phyloP scores from a whole-genome alignment of 2,888 invertebrate species.

The Thera obeliscata region DNA sequence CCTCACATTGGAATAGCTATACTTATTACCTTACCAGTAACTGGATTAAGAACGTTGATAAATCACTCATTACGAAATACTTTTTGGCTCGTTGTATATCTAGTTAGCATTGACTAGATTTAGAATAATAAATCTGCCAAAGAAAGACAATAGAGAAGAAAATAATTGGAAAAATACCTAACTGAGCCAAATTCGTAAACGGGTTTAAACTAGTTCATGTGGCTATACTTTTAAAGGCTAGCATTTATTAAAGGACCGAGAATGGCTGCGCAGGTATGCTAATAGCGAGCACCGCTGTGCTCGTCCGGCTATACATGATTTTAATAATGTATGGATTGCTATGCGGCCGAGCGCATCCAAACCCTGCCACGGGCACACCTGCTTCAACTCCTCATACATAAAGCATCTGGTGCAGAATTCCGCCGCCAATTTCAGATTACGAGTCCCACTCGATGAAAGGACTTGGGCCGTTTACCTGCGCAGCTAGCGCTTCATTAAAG shows the following conservation, averaged over 20 bases:
- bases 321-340: slow-evolving; percentile 60
- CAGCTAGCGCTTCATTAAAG: slow-evolving; percentile 34
- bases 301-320: slow-evolving; percentile 45
- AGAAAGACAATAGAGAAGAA: background rate
- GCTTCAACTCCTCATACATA: slow-evolving; percentile 34
- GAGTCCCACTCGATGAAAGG: slow-evolving; percentile 10
- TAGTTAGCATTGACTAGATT: no score
- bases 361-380: slow-evolving; percentile 36
- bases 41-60: background rate
- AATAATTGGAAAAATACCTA: background rate
- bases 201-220: background rate
- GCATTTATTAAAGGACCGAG: slow-evolving; percentile 2
- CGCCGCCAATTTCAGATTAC: slow-evolving; percentile 22
- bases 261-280: slow-evolving; percentile 46
- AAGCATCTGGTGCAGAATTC: slow-evolving; percentile 30
- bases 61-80: no score
- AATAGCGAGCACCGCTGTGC: slow-evolving; percentile 36
- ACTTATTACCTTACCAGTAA: background rate
- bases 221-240: slow-evolving; percentile 11
- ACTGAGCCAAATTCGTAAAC: background rate
- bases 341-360: slow-evolving; percentile 41
- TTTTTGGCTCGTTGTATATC: no score
- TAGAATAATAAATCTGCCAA: background rate
- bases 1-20: background rate
- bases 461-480: slow-evolving; percentile 30